Conservation (phyloP, 2,888 invertebrate genomes). For the Hyalella azteca region DNA sequence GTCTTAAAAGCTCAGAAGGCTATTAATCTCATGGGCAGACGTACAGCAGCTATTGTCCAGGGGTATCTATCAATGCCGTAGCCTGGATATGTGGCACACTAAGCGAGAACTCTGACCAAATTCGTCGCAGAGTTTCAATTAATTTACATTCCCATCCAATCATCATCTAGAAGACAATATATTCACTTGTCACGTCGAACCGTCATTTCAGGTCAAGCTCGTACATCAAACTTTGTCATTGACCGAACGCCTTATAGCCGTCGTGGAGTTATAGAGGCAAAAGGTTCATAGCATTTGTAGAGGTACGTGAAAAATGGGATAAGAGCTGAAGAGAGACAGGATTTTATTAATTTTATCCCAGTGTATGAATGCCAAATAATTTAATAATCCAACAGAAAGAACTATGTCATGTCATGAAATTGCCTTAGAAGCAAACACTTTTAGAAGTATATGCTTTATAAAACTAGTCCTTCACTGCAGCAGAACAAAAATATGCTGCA, state of each 20-base stretch:
- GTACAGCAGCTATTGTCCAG: neutral
- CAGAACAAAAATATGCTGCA: neutral
- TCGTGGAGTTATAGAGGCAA: neutral
- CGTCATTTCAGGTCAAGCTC: neutral
- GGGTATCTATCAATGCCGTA: neutral
- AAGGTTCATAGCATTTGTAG: neutral
- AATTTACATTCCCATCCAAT: neutral
- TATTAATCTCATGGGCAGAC: constrained; percentile 12
- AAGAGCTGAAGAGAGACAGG: neutral
- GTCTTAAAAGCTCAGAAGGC: neutral
- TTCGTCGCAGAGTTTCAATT: neutral
- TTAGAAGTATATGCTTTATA: neutral
- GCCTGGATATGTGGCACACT: neutral
- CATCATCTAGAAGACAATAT: neutral
- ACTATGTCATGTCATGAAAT: too few species aligned
- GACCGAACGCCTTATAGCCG: neutral
- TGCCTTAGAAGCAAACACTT: neutral
- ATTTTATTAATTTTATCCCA: too few species aligned
- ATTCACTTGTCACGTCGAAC: neutral
- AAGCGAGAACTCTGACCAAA: neutral
- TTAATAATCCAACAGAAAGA: neutral
- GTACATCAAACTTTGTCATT: neutral
- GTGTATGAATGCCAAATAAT: too few species aligned
- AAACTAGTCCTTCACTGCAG: neutral
- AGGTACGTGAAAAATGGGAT: neutral